Conservation (phyloP, 2,113 vertebrate species). For the Promerops cafer region DNA sequence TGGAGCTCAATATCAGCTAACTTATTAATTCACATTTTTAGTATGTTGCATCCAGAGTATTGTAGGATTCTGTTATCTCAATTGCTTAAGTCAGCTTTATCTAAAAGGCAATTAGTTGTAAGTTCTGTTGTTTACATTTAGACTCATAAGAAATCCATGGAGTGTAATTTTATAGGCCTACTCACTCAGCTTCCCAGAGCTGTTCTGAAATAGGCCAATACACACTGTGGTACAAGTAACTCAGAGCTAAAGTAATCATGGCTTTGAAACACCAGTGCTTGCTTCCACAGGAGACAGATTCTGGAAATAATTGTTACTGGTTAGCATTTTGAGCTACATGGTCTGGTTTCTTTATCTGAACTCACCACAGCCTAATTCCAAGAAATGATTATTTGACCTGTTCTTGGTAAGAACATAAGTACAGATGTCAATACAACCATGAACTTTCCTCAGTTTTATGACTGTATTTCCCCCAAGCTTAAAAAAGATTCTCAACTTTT, state of each 20-base stretch:
- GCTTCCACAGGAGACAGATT: neutral
- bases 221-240: neutral
- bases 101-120: constrained; percentile 59
- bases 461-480: neutral
- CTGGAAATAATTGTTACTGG: constrained; percentile 53
- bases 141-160: neutral
- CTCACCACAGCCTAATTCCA: constrained; percentile 21
- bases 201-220: neutral
- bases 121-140: constrained; percentile 58
- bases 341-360: constrained; percentile 61
- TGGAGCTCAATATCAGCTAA: constrained; percentile 67
- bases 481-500: neutral
- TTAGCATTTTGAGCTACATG: constrained; percentile 29
- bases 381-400: constrained; percentile 47
- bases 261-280: neutral
- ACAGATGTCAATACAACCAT: neutral
- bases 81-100: constrained; percentile 72
- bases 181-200: neutral
- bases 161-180: neutral
- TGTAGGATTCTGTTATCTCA: constrained; percentile 67
- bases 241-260: neutral
- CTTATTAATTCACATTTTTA: constrained; percentile 74
- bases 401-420: constrained; percentile 33
- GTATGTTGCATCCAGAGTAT: constrained; percentile 50
- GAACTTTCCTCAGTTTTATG: neutral